Conservation (phyloP, 2,113 vertebrate species). For the Pseudorectes ferrugineus region DNA sequence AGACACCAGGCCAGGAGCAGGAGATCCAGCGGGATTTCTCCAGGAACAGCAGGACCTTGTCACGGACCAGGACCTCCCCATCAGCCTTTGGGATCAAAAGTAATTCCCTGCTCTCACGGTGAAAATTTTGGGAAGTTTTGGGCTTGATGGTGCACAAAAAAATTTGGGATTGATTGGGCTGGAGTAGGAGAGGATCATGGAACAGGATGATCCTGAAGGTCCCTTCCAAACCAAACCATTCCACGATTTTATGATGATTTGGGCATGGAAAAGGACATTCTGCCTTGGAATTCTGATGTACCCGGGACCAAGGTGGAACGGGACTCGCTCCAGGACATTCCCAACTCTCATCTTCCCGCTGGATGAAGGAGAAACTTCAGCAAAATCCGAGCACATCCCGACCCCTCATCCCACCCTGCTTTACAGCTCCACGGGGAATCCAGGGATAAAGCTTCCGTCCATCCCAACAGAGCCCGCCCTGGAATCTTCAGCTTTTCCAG, state of each 20-base stretch:
- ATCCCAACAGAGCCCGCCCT: not conserved
- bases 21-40: not conserved
- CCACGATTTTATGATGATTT: not conserved
- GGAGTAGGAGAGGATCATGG: not conserved
- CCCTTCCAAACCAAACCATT: not conserved
- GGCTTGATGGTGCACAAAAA: not conserved
- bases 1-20: not conserved
- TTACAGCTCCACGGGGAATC: not conserved
- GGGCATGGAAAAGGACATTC: not conserved
- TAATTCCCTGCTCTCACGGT: accelerated
- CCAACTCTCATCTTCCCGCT: accelerated
- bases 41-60: not conserved
- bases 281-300: accelerated
- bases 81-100: not conserved
- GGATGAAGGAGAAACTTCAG: not conserved
- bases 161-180: not conserved
- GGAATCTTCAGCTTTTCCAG: not conserved
- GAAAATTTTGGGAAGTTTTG: not conserved
- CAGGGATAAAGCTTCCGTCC: not conserved
- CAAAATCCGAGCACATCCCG: accelerated
- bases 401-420: not conserved
- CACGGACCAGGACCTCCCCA: not conserved
- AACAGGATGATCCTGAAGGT: not conserved
- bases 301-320: not conserved
- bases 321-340: not conserved